Conservation (phyloP, 2,888 invertebrate genomes). For the Agonopterix alstromeriana region DNA sequence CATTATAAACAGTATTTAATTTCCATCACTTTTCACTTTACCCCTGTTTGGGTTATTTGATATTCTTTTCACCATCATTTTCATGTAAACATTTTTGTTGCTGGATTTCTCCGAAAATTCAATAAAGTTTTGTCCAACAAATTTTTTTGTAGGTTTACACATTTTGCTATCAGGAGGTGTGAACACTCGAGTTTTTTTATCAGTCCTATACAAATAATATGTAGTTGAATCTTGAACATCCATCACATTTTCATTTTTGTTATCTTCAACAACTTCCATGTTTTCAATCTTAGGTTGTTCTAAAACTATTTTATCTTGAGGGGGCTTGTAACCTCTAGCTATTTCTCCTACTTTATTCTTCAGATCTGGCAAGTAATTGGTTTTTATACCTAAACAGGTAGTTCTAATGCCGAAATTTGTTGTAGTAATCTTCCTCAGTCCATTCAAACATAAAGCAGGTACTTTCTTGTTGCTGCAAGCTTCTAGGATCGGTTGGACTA, state of each 20-base stretch:
- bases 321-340: constrained; percentile 20
- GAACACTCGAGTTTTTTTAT: constrained; percentile 52
- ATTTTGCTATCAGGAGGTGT: constrained; percentile 33
- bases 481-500: constrained; percentile 58
- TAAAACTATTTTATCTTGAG: constrained; percentile 1
- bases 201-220: constrained; percentile 45
- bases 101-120: constrained; percentile 30
- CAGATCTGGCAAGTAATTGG: constrained; percentile 28
- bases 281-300: constrained; percentile 4
- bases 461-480: constrained; percentile 36
- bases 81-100: constrained; percentile 39
- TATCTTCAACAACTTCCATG: constrained; percentile 10
- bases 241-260: constrained; percentile 9
- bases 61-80: constrained; percentile 59
- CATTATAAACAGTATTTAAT: constrained; percentile 25
- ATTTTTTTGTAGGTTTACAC: constrained; percentile 22
- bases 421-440: constrained; percentile 36
- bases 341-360: constrained; percentile 27
- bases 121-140: constrained; percentile 54
- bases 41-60: constrained; percentile 56
- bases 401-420: constrained; percentile 57
- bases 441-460: constrained; percentile 52
- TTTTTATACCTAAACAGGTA: constrained; percentile 54
- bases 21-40: constrained; percentile 29
- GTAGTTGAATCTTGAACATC: constrained; percentile 11